Base-by-base conservation (phyloP, 2,888 invertebrate species). In the Girardia tigrina region DNA sequence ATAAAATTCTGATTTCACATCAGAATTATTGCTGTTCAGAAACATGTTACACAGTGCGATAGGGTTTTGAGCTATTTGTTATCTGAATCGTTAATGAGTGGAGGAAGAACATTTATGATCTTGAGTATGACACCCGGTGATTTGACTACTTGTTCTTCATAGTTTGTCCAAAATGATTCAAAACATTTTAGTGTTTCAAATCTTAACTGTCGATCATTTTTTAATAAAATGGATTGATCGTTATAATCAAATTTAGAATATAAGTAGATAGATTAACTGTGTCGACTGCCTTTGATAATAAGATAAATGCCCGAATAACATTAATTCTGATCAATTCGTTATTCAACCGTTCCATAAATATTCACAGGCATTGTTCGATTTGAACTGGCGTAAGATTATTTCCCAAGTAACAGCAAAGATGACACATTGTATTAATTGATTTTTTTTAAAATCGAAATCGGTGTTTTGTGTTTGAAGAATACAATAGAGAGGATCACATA, bases 51-150 rank as follows among this genome's bases (percentile, higher is more conserved):
- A 56, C 23, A 56, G 23, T 2, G 56, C 56, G 23, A 56, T 56
- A 4, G 56, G n/a, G 56, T 56, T 56, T 86, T 95, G 95, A 72
- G 95, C 93, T 80, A 98, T 93, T 85, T 97, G 94, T 78, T 99
- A 86, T 98, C 98, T 70, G 90, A 88, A 85, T 98, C 98, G 81
- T 89, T 91, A 78, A 98, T 88, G 74, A 98, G 86, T 14, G 92
- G 89, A 12, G 94, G 92, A 80, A 95, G 87, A 85, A 97, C 95
- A 76, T 88, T 88, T 74, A 94, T 85, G 78, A 93, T 87, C 79
- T 89, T 89, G 26, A 90, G 88, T 76, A 88, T 88, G 78, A 90
- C 85, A 4, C 87, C 86, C 75, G 78, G 23, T n/a, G 56, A 56
- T 8, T 56, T 56, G 4, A 56, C 23, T 56, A 56, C 56, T 16